Base-by-base conservation (phyloP, 2,113 vertebrate genomes). In the Penelope pileata region DNA sequence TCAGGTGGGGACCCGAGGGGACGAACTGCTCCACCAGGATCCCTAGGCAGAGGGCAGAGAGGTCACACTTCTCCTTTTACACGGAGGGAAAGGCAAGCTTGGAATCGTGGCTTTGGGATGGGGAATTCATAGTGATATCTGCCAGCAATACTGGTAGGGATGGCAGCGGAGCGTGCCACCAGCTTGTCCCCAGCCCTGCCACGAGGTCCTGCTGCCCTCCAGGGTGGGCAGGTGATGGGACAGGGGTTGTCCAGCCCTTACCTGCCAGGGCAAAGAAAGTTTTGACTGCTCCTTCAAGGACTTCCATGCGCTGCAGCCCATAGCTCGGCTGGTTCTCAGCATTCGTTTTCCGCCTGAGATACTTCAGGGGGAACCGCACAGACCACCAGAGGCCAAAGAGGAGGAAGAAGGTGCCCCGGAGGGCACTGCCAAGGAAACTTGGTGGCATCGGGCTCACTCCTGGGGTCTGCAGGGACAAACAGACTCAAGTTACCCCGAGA, bases 21-120 rank as follows among this genome's bases (percentile, higher is more conserved):
- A 98, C 97, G 93, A 99, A 99, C 97, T 99, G 99, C 93, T 99
- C 99, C 0, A 97, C 98, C 97, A 99, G 96, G 5, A 99, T 99
- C 66, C 99, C 99, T 99, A 96, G 18, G 63, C n/a, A 84, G 56
- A 87, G 22, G 29, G 10, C 1, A 1, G 54, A 54, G 23, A 40
- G 29, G 23, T 70, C 67, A 79, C 1, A 0, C 4, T 40, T 63
- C 21, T 42, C 36, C 29, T 51, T 60, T 32, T 22, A 42, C 29
- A 2, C 1, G 3, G 12, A 29, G 34, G 8, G 70, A 68, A 64
- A 30, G 13, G 51, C 15, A 22, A 68, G 18, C 70, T 16, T 13
- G 34, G 27, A 29, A 70, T 48, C 1, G 24, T 30, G 34, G 11
- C 24, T 38, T 27, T 26, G 51, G 48, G 17, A 14, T 0, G 50